Evolutionary conservation across 2,888 invertebrate genomes (phyloP).

Genomic region (Boloria selene): DNA sequence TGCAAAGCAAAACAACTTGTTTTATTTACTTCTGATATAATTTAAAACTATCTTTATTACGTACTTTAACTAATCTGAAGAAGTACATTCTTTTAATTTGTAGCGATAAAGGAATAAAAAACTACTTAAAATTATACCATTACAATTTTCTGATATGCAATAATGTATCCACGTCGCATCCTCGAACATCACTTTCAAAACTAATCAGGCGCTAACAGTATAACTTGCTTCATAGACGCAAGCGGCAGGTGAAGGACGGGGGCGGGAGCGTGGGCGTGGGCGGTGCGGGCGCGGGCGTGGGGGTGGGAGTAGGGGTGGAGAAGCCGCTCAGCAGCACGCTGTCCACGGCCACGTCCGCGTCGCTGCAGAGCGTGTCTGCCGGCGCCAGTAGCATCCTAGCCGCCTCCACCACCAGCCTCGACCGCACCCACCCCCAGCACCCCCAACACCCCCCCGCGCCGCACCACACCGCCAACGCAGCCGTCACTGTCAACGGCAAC

Average conservation of each 20-base stretch:
- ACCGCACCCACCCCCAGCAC: conserved; percentile 69
- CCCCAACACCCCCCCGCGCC: conserved; percentile 76
- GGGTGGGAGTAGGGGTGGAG: conserved; percentile 13
- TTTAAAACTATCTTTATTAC: no score
- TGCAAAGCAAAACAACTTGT: no score
- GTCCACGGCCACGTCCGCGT: conserved; percentile 54
- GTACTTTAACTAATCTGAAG: no score
- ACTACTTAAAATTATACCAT: neutral
- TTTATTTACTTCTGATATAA: no score
- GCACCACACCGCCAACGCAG: conserved; percentile 16
- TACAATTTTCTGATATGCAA: neutral
- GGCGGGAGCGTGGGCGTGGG: conserved; percentile 26
- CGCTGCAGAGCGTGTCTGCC: conserved; percentile 80
- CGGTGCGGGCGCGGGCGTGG: conserved; percentile 20
- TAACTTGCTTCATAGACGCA: conserved; percentile 26
- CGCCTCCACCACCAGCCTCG: conserved; percentile 73
- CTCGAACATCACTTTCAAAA: no score
- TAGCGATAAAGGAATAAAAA: neutral
- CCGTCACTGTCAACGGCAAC: neutral
- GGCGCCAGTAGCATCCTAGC: conserved; percentile 84
- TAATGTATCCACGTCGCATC: neutral
- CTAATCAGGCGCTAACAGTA: conserved; percentile 15
- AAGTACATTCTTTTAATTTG: no score
- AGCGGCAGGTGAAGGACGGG: conserved; percentile 39
- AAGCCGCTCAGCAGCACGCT: conserved; percentile 7